Conservation (phyloP, 1,140 invertebrate species). For the Scaptomyza montana region DNA sequence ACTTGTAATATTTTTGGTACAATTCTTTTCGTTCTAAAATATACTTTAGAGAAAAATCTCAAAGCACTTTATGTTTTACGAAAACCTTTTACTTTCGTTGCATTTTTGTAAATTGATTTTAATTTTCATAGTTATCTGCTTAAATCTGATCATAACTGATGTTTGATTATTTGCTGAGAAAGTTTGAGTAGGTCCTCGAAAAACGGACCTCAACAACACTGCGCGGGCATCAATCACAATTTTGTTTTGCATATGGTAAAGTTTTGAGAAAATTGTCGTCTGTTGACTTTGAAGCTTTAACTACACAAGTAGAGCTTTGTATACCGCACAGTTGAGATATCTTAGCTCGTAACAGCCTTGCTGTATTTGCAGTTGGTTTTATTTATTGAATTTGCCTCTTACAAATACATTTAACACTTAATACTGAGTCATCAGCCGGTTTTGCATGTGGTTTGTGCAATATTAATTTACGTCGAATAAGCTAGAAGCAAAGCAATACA, state of each 20-base stretch:
- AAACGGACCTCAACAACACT: neutral
- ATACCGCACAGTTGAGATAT: slow-evolving; percentile 31
- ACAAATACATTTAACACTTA: slow-evolving; percentile 13
- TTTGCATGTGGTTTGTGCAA: slow-evolving; percentile 55
- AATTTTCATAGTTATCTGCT: no score
- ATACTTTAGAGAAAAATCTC: no score
- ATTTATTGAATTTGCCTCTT: slow-evolving; percentile 33
- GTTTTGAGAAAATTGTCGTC: slow-evolving; percentile 26
- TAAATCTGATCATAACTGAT: no score
- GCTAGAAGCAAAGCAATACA: slow-evolving; percentile 58
- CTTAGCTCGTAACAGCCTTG: slow-evolving; percentile 58
- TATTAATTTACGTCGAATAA: slow-evolving; percentile 55
- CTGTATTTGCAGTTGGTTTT: slow-evolving; percentile 39
- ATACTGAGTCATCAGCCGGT: slow-evolving; percentile 73
- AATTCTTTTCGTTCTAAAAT: no score
- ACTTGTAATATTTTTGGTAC: no score
- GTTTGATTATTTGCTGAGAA: no score
- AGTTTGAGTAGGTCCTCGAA: no score
- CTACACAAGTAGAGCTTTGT: slow-evolving; percentile 44
- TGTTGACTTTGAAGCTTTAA: slow-evolving; percentile 13
- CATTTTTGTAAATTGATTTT: no score
- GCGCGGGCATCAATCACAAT: slow-evolving; percentile 11
- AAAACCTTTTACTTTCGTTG: no score
- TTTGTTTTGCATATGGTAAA: slow-evolving; percentile 16
- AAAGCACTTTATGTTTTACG: no score